These are phyloP conservation scores for Melipona beecheii DNA, from an alignment of 2,888 invertebrate species.

Conservation along the genomic window DNA sequence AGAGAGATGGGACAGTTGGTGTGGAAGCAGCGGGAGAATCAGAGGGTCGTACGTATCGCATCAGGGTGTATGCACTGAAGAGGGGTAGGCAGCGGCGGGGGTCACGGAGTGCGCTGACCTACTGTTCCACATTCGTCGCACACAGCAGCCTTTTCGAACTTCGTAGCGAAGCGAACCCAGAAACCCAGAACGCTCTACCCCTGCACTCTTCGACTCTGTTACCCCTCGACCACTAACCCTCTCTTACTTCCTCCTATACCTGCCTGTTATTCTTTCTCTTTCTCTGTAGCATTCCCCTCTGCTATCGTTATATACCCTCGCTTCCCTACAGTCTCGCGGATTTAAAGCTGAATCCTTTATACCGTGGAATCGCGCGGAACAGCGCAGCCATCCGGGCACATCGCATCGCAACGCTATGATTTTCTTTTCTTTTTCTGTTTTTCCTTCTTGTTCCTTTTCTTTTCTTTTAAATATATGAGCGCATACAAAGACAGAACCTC, in stretches of 20 bases:
- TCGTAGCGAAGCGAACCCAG: constrained; percentile 76
- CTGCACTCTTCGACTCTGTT: constrained; percentile 31
- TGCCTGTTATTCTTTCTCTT: not conserved
- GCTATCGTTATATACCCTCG: not conserved
- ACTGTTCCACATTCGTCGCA: constrained; percentile 82
- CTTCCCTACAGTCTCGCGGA: constrained; percentile 48
- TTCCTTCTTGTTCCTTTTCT: not conserved
- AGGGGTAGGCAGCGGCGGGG: constrained; percentile 78
- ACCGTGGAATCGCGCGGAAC: constrained; percentile 58
- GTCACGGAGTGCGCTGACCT: constrained; percentile 84
- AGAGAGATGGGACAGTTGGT: not conserved
- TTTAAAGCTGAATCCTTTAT: constrained; percentile 68
- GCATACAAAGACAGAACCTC: not conserved
- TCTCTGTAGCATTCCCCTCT: not conserved
- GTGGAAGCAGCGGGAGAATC: constrained; percentile 19
- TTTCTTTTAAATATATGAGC: not conserved
- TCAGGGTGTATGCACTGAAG: constrained; percentile 65
- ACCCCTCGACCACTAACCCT: constrained; percentile 7
- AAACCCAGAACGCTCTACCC: constrained; percentile 72
- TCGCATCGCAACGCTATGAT: constrained; percentile 52
- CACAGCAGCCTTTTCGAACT: constrained; percentile 80
- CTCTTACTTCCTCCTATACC: not conserved
- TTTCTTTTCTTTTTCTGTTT: constrained; percentile 11
- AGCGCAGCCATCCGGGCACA: constrained; percentile 53
- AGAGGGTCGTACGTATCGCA: constrained; percentile 60